Percentiles rank a stretch among this genome's conserved stretches.
Evolutionary conservation across 2,113 vertebrate species (phyloP).

Genomic region (Capra hircus): DNA sequence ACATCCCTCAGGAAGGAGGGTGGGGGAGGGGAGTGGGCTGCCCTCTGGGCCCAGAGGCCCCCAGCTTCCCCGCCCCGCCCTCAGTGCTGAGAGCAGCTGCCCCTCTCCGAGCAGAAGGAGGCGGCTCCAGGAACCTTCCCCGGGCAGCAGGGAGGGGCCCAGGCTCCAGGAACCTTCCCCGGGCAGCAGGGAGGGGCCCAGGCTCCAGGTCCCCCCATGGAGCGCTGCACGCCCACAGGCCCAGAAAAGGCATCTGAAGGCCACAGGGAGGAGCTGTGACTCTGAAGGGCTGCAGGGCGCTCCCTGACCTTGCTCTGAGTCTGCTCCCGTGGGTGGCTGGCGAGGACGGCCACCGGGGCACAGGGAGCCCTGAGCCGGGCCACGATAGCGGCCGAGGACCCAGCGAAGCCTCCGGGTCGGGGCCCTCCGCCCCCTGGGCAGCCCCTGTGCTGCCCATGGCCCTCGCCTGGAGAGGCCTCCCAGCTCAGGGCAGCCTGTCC

Average conservation of each 20-base stretch:
- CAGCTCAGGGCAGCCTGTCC: fast-evolving
- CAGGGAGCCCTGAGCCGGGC: not conserved
- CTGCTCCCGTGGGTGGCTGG: fast-evolving
- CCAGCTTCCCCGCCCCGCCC: not conserved
- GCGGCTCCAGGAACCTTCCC: not conserved
- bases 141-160: too few species aligned
- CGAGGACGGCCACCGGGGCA: fast-evolving
- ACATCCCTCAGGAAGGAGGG: fast-evolving
- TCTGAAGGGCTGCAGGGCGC: not conserved
- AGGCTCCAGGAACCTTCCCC: too few species aligned
- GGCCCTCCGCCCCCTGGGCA: not conserved
- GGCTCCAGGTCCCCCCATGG: not conserved
- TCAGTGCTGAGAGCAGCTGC: not conserved
- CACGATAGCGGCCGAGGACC: fast-evolving
- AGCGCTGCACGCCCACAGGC: fast-evolving
- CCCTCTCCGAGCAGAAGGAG: not conserved
- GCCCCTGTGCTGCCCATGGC: fast-evolving
- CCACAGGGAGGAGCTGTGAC: not conserved
- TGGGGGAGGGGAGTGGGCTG: fast-evolving
- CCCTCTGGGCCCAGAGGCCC: too few species aligned
- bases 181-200: too few species aligned
- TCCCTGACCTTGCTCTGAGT: not conserved
- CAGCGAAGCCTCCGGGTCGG: fast-evolving
- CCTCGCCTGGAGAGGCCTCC: fast-evolving
- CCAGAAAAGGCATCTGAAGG: fast-evolving